Percentiles rank a stretch among this genome's conserved stretches.
These are phyloP conservation scores for Chironex yamaguchii DNA, from an alignment of 30 jellyfish, hydroid and myxozoan species.

Conservation along the genomic window DNA sequence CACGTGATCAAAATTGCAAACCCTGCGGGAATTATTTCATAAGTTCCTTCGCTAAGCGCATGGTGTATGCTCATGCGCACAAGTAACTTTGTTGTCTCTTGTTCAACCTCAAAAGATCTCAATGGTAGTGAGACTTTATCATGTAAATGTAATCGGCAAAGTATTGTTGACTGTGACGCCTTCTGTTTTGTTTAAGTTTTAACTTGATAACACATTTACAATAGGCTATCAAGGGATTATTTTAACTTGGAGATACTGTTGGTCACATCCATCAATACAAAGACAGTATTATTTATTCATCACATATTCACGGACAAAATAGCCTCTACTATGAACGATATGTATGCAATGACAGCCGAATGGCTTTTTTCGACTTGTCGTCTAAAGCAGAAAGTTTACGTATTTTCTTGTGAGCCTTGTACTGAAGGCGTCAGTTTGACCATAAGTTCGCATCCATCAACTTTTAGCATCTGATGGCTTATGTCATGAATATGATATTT, in stretches of 20 bases:
- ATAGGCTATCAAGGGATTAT: background rate
- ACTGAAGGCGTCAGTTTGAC: no score
- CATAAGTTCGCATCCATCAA: no score
- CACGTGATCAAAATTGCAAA: slow-evolving; percentile 64
- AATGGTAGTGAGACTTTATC: background rate
- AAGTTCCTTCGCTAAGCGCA: no score
- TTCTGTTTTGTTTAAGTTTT: background rate
- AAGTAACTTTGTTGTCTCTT: background rate
- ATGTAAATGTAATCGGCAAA: background rate
- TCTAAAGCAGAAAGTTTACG: no score
- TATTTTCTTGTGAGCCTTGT: no score
- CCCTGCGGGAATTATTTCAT: background rate
- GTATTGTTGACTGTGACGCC: slow-evolving; percentile 1
- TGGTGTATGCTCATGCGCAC: no score
- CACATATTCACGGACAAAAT: background rate
- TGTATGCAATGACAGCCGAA: no score
- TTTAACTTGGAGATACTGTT: background rate
- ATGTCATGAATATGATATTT: no score
- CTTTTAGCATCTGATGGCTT: no score
- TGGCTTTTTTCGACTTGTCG: no score
- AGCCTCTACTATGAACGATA: background rate
- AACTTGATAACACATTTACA: background rate
- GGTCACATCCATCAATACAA: background rate
- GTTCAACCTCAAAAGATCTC: background rate
- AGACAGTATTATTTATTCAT: background rate